Base-by-base conservation (phyloP, 2,888 invertebrate genomes). In the Leptinotarsa tumamoca region DNA sequence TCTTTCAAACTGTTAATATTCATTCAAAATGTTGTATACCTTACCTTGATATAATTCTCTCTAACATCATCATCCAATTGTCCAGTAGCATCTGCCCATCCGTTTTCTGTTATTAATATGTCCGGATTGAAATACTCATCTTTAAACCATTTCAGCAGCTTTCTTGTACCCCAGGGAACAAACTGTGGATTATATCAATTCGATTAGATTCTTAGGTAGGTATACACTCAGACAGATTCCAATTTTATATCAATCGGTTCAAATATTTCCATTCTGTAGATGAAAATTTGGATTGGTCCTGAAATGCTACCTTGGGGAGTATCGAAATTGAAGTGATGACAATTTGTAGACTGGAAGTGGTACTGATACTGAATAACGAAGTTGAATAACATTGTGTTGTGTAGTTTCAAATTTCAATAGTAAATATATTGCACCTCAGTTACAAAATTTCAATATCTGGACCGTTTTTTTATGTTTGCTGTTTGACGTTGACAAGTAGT, bases 161-260 rank as follows among this genome's bases (percentile, higher is more conserved):
- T 90, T 76, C 87, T 86, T 74, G 93, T 89, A 1, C 91, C 92
- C 90, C 90, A 90, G 0, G 92, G 91, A 4, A 90, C 90, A 89
- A 81, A 89, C 91, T 87, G 54, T 33, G 27, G 18, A 4, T 33
- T 67, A 14, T 33, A 3, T 66, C 5, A 52, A 17, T 4, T n/a
- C 17, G 17, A 17, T 52, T 5, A 51, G 15, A 51, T 51, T 15
- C 14, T 17, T 14, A 51, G 14, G 1, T 17, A 51, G 14, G 51
- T 15, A 14, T 4, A 51, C 13, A 14, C 14, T 51, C 14, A 27
- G 27, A 27, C 27, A 27, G 4, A 27, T 27, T 27, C 5, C 4
- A 27, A 27, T 27, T 27, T 27, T 27, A 27, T 27, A 27, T 4
- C 4, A 27, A 4, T 4, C 27, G 4, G 27, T 27, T 27, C 27